A percentile compares a stretch with the other conserved stretches of the same genome.
Evolutionary conservation across 1,140 invertebrate genomes (phyloP).

Genomic region (Nomia melanderi): DNA sequence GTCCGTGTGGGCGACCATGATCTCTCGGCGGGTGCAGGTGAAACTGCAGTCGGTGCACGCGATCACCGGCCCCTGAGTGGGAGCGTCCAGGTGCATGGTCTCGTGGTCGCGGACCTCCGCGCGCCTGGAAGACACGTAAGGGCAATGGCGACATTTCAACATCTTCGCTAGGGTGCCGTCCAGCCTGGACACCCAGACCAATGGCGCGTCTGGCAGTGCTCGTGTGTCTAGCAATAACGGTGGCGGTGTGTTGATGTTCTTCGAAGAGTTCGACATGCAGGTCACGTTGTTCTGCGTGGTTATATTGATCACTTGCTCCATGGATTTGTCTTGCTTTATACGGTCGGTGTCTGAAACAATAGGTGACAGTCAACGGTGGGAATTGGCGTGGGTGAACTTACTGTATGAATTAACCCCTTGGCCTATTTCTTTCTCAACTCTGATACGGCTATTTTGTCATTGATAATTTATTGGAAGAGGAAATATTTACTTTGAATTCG

Average conservation of each 20-base stretch:
- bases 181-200: conserved; percentile 87
- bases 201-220: conserved; percentile 82
- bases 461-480: no score
- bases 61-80: conserved; percentile 73
- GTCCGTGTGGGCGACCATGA: conserved; percentile 89
- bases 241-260: conserved; percentile 58
- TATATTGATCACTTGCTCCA: conserved; percentile 54
- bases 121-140: conserved; percentile 89
- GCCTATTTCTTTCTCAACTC: conserved; percentile 48
- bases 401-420: conserved; percentile 51
- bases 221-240: conserved; percentile 77
- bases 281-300: conserved; percentile 53
- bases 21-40: conserved; percentile 87
- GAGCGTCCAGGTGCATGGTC: conserved; percentile 87
- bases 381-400: conserved; percentile 37
- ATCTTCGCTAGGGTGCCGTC: conserved; percentile 89
- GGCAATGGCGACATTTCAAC: conserved; percentile 92
- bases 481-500: no score
- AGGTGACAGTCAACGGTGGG: neutral
- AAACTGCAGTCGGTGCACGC: conserved; percentile 91
- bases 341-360: conserved; percentile 33
- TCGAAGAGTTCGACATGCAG: conserved; percentile 38
- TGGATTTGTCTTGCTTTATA: conserved; percentile 38
- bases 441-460: no score
- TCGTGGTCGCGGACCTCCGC: conserved; percentile 93